Evolutionary conservation across 2,797 vertebrate species (phyloP), one percentile per base, ranked within the genome.

Genomic region (Neosalanx taihuensis): DNA sequence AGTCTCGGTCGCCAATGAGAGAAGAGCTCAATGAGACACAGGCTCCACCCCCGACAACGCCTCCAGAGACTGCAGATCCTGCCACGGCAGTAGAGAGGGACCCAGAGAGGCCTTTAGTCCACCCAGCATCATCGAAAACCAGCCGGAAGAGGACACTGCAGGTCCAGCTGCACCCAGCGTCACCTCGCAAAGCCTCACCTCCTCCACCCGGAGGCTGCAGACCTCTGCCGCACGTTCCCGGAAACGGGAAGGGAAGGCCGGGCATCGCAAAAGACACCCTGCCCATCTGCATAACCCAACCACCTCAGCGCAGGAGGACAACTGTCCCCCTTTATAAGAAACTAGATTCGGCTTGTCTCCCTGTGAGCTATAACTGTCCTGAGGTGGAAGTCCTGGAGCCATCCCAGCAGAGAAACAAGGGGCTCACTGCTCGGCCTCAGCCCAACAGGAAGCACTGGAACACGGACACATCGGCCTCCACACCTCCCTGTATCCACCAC

Each of bases 81-180:
- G 15, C 29, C 5, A 20, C 5, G 29, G 9, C 12, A 35, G 26
- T 20, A 31, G 64, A 59, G 29, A n/a, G 7, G n/a, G 62, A 1
- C 18, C 33, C 7, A 64, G 62, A 37, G 46, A 3, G 31, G 33
- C 60, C 18, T 5, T 17, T 0, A 41, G 26, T 2, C 70, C 46
- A 2, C n/a, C 15, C 31, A 3, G 61, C 31, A 0, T 57, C 61
- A 3, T 10, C 7, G 0, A 62, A 68, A 18, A 0, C 15, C 1
- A 30, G 15, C 1, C 13, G 64, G 41, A 31, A 4, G 0, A 17
- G 41, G 59, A 1, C 0, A 3, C 7, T 1, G 35, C 35, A 5
- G 49, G 5, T 2, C 12, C 49, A 18, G 51, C 18, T 15, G 1
- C 49, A 5, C 0, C 31, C 71, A 56, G 26, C 17, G 17, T 5